Conservation (phyloP, 2,797 vertebrate genomes). For the Acanthis flammea region DNA sequence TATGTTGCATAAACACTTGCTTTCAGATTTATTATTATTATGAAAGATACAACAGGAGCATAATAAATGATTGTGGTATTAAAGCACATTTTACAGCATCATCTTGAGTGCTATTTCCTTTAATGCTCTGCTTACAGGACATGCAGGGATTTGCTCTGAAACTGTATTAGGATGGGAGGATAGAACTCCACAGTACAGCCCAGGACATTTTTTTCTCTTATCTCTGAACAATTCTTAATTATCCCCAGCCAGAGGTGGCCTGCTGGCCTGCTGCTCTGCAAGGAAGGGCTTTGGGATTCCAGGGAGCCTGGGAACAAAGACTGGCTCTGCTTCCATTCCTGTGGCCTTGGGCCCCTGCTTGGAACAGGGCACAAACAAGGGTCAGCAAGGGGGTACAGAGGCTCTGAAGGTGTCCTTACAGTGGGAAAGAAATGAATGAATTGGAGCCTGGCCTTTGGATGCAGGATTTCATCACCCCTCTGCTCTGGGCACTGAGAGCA, state of each 20-base stretch:
- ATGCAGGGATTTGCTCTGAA: conserved; percentile 38
- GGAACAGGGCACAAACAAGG: background rate
- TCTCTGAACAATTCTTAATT: background rate
- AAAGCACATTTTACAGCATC: conserved; percentile 43
- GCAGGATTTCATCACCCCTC: background rate
- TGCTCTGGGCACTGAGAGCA: background rate
- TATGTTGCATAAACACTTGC: conserved; percentile 50
- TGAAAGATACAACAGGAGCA: conserved; percentile 30
- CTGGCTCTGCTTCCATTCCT: background rate
- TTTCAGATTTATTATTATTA: conserved; percentile 58
- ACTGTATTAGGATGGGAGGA: background rate
- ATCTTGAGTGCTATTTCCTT: conserved; percentile 46
- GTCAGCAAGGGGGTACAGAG: background rate
- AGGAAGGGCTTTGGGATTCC: background rate
- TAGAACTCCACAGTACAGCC: background rate
- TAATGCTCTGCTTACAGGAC: conserved; percentile 48
- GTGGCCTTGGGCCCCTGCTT: background rate
- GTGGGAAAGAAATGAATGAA: background rate
- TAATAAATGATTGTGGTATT: conserved; percentile 55
- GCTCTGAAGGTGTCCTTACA: rapidly evolving
- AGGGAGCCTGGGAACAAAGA: background rate
- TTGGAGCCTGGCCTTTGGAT: background rate
- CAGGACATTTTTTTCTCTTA: background rate
- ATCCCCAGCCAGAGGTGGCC: background rate
- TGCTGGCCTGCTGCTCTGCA: background rate